Percentiles rank a stretch among this genome's conserved stretches.
phyloP scores from a whole-genome alignment of 2,113 vertebrate genomes.

The Notothenia rossii region DNA sequence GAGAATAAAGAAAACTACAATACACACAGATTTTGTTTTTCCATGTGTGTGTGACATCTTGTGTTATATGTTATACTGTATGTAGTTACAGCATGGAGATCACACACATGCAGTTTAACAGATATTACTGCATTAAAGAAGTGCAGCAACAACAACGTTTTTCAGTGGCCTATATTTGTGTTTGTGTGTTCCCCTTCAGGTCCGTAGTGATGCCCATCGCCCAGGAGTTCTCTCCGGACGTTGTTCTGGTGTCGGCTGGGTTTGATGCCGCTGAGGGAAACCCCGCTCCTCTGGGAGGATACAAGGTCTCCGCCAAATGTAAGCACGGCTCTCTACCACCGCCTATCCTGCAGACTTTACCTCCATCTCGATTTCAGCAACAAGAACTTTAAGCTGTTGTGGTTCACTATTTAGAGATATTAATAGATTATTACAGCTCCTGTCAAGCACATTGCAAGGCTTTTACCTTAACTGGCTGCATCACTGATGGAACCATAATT shows the following conservation, averaged over 20 bases:
- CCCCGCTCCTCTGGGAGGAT: slow-evolving; percentile 92
- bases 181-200: slow-evolving; percentile 77
- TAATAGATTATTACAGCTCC: slow-evolving; percentile 46
- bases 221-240: slow-evolving; percentile 92
- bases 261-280: slow-evolving; percentile 96
- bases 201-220: slow-evolving; percentile 96
- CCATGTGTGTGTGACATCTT: background rate
- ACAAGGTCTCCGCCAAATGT: slow-evolving; percentile 97
- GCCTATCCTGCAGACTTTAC: background rate
- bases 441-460: slow-evolving; percentile 31
- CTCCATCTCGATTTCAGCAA: slow-evolving; percentile 3
- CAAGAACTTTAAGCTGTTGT: slow-evolving; percentile 7
- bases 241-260: slow-evolving; percentile 94
- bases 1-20: background rate
- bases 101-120: background rate
- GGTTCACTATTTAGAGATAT: slow-evolving; percentile 32
- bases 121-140: background rate
- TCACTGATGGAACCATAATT: slow-evolving; percentile 50
- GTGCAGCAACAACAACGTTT: background rate
- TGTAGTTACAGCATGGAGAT: background rate
- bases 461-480: slow-evolving; percentile 9
- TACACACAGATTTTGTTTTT: background rate
- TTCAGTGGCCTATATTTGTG: background rate
- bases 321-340: slow-evolving; percentile 71
- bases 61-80: background rate